A percentile compares a stretch with the other conserved stretches of the same genome.
These are phyloP conservation scores for Drosophila borborema DNA, from an alignment of 2,888 invertebrate genomes.

Conservation along the genomic window DNA sequence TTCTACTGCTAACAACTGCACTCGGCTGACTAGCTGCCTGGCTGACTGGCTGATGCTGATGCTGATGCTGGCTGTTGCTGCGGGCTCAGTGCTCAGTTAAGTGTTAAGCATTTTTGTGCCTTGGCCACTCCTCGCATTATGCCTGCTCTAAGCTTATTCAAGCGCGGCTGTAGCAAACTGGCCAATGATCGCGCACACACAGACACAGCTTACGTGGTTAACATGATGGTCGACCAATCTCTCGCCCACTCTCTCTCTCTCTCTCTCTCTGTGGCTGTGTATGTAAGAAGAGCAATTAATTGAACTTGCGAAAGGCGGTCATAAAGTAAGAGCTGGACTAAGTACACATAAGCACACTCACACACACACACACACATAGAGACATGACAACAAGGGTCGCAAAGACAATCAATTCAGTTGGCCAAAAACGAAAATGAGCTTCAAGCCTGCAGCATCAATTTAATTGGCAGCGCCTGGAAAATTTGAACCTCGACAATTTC, in stretches of 20 bases:
- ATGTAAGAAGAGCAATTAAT: slow-evolving; percentile 60
- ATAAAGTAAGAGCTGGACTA: slow-evolving; percentile 36
- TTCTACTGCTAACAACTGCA: background rate
- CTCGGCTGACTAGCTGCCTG: slow-evolving; percentile 5
- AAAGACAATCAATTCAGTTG: slow-evolving; percentile 45
- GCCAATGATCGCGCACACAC: slow-evolving; percentile 29
- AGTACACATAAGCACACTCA: slow-evolving; percentile 8
- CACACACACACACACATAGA: background rate
- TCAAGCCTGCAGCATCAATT: slow-evolving; percentile 15
- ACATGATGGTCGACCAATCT: slow-evolving; percentile 16
- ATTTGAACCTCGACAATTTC: background rate
- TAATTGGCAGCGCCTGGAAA: slow-evolving; percentile 20
- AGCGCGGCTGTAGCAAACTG: slow-evolving; percentile 43
- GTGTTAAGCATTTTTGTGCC: slow-evolving; percentile 66
- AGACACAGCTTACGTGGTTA: slow-evolving; percentile 33
- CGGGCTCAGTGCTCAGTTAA: slow-evolving; percentile 53
- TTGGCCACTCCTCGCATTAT: slow-evolving; percentile 19
- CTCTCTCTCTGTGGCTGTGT: background rate
- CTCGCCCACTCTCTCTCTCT: no score
- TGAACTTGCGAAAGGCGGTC: slow-evolving; percentile 56
- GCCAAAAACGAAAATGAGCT: slow-evolving; percentile 27
- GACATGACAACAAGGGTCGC: background rate
- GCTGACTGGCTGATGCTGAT: slow-evolving; percentile 6
- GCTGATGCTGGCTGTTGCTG: slow-evolving; percentile 19
- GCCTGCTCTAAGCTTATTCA: slow-evolving; percentile 25